phyloP scores from a whole-genome alignment of 2,113 vertebrate species.

The Pogona vitticeps region DNA sequence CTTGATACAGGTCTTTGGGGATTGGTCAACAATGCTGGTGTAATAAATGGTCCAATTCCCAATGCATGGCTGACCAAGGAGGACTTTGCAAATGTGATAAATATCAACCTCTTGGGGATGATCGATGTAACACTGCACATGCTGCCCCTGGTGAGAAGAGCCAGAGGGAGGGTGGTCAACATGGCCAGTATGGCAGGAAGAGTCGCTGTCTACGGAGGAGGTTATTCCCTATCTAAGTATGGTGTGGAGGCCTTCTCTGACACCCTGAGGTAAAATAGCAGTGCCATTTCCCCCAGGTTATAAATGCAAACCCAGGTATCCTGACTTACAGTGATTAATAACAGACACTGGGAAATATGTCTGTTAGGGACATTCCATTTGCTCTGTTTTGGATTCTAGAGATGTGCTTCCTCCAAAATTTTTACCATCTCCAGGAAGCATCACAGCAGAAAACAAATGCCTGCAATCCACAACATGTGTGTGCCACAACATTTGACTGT shows the following conservation, averaged over 20 bases:
- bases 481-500: too few relatives aligned
- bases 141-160: slow-evolving; percentile 46
- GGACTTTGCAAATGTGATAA: slow-evolving; percentile 76
- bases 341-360: too few relatives aligned
- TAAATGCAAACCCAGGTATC: too few relatives aligned
- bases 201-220: slow-evolving; percentile 68
- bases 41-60: not conserved
- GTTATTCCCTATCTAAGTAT: slow-evolving; percentile 81
- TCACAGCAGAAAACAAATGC: too few relatives aligned
- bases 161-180: slow-evolving; percentile 79
- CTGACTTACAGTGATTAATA: too few relatives aligned
- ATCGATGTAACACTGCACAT: slow-evolving; percentile 77
- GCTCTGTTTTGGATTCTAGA: too few relatives aligned
- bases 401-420: too few relatives aligned
- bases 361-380: too few relatives aligned
- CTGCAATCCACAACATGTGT: too few relatives aligned
- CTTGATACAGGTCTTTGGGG: slow-evolving; percentile 50
- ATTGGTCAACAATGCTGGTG: not conserved
- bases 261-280: slow-evolving; percentile 75
- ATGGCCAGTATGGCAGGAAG: slow-evolving; percentile 79
- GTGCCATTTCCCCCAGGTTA: not conserved
- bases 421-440: too few relatives aligned
- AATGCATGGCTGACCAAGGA: slow-evolving; percentile 53
- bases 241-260: slow-evolving; percentile 86
- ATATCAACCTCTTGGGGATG: slow-evolving; percentile 78